phyloP scores from a whole-genome alignment of 2,888 invertebrate genomes.

The Leptogaster cylindrica region DNA sequence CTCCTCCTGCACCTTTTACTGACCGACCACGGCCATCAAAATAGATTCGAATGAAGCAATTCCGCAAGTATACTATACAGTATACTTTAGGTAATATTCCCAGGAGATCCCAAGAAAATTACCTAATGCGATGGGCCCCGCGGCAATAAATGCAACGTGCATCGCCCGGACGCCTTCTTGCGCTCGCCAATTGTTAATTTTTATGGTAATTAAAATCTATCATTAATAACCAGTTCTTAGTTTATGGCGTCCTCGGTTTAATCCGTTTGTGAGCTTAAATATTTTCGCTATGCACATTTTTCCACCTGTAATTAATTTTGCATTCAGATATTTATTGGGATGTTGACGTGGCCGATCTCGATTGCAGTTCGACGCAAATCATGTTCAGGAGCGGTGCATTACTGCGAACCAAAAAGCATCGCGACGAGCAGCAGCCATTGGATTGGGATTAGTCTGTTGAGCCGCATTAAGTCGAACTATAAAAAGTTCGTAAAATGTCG shows the following conservation, averaged over 20 bases:
- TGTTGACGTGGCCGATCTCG: too few relatives aligned
- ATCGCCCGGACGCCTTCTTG: not conserved
- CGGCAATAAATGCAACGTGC: not conserved
- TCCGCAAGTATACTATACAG: not conserved
- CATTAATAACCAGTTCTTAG: constrained; percentile 25
- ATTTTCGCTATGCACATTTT: constrained; percentile 14
- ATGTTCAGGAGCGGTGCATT: too few relatives aligned
- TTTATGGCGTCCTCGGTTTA: not conserved
- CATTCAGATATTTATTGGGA: too few relatives aligned
- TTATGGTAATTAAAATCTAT: constrained; percentile 24
- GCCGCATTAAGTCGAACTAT: too few relatives aligned
- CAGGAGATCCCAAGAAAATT: not conserved
- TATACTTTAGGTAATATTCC: not conserved
- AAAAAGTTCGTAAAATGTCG: too few relatives aligned
- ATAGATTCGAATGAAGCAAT: constrained; percentile 15
- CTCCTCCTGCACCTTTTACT: not conserved
- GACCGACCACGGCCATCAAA: not conserved
- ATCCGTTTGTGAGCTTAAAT: not conserved
- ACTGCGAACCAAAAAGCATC: too few relatives aligned
- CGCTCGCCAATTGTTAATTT: not conserved
- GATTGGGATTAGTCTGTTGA: too few relatives aligned
- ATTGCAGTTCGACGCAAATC: too few relatives aligned
- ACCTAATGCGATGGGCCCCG: not conserved
- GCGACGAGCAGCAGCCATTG: too few relatives aligned
- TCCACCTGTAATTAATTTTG: constrained; percentile 25